Evolutionary conservation across 2,888 invertebrate species (phyloP), one percentile per base, ranked within the genome.

Genomic region (Polydrusus tereticollis): DNA sequence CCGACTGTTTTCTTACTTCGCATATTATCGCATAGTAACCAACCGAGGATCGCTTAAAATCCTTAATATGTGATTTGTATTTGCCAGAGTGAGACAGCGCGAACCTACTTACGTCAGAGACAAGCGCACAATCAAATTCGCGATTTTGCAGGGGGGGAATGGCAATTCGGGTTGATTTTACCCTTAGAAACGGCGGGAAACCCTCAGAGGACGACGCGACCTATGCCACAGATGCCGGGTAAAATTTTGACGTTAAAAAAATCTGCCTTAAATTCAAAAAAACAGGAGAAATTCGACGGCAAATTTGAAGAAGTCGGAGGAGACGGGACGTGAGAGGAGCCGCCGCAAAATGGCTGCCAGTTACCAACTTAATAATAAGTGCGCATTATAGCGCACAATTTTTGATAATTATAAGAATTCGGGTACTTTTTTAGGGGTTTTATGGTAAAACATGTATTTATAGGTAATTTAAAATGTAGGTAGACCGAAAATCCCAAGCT

Each of bases 281-380:
- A 81, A 77, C 63, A 52, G 23, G 45, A 62, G 76, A 83, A 82
- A 83, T 78, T 70, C 43, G 68, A 47, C 59, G 60, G 57, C 58
- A 75, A 82, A 84, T 68, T 69, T 68, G 73, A 60, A 77, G 79
- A 83, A 82, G 84, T 84, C 84, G 83, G 81, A 78, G 80, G 79
- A 72, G 78, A 75, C 70, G 80, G 75, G 81, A 80, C 77, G 79
- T 76, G 78, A 78, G 80, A 78, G 81, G 81, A 55, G 78, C 78
- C 77, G 76, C 76, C 77, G 81, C 82, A 85, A 84, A 83, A 84
- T 84, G 84, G 84, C 83, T 80, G 83, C 83, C 79, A 78, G 80
- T 80, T 77, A 76, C 77, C 73, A 76, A 77, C 76, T 73, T 72
- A 72, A 73, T 77, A 76, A 75, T 77, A 78, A 77, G 75, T 80